These are phyloP conservation scores for Catharus fuscescens DNA, from an alignment of 2,113 vertebrate genomes.

Conservation along the genomic window DNA sequence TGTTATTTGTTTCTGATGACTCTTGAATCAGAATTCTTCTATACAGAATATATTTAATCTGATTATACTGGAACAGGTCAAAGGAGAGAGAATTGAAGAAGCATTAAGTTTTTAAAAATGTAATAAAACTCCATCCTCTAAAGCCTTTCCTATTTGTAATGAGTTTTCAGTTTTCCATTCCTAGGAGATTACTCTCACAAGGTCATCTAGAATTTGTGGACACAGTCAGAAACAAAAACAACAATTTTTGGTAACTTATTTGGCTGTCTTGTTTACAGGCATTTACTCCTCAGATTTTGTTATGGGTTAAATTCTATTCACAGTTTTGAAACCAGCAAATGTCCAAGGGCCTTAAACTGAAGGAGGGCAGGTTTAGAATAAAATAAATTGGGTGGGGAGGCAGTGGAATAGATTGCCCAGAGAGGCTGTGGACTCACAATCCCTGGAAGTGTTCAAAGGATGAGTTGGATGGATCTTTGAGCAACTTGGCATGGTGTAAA, in stretches of 20 bases:
- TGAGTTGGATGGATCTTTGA: not conserved
- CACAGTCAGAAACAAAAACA: not conserved
- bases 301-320: not conserved
- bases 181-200: conserved; percentile 32
- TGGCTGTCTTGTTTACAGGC: not conserved
- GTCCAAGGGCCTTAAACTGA: not conserved
- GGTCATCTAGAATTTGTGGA: not conserved
- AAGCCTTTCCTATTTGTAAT: conserved; percentile 40
- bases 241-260: not conserved
- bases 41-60: conserved; percentile 35
- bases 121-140: conserved; percentile 51
- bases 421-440: not conserved
- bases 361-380: not conserved
- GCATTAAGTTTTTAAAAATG: conserved; percentile 52
- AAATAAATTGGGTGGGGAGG: not conserved
- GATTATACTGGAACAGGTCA: conserved; percentile 9
- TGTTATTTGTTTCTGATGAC: conserved; percentile 16
- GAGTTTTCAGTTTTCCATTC: conserved; percentile 32
- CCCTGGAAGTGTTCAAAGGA: not conserved
- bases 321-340: not conserved
- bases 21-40: conserved; percentile 22
- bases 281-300: not conserved
- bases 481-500: not conserved
- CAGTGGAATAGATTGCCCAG: not conserved
- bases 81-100: conserved; percentile 36